phyloP scores from a whole-genome alignment of 2,888 invertebrate species.

The Drosophila rellima region DNA sequence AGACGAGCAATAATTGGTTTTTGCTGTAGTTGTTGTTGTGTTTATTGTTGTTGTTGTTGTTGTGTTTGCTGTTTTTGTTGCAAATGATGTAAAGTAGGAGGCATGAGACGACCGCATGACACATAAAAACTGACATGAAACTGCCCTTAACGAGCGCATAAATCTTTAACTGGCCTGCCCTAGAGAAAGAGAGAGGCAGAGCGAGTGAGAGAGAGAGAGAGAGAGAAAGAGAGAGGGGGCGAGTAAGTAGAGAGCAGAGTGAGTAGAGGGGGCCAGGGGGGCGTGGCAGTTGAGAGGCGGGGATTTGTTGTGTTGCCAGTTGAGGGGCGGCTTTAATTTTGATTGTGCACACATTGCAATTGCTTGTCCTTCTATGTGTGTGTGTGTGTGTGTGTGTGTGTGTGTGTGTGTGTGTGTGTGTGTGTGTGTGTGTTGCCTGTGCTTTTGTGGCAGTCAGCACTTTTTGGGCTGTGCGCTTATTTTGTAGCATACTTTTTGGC shows the following conservation, averaged over 20 bases:
- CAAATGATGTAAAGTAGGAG: slow-evolving; percentile 9
- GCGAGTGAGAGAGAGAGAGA: not conserved
- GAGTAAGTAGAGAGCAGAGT: not conserved
- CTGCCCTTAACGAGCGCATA: slow-evolving; percentile 80
- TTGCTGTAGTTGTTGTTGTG: not conserved
- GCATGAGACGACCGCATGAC: slow-evolving; percentile 62
- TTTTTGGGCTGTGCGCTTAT: slow-evolving; percentile 54
- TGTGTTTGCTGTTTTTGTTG: slow-evolving; percentile 3
- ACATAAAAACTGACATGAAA: slow-evolving; percentile 79
- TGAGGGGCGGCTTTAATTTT: slow-evolving; percentile 55
- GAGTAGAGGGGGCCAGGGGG: not conserved
- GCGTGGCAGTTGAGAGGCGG: not conserved
- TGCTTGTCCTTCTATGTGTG: slow-evolving; percentile 10
- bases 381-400: slow-evolving; percentile 10
- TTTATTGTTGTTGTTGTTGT: not conserved
- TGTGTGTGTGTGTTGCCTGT: slow-evolving; percentile 19
- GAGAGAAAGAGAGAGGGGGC: too few species aligned
- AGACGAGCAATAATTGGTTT: slow-evolving; percentile 1
- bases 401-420: slow-evolving; percentile 1
- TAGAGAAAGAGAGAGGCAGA: not conserved
- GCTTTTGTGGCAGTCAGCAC: slow-evolving; percentile 58
- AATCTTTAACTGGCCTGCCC: slow-evolving; percentile 73
- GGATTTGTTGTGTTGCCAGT: slow-evolving; percentile 13
- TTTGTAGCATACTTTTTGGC: slow-evolving; percentile 70
- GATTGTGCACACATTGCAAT: slow-evolving; percentile 63